A percentile compares a stretch with the other conserved stretches of the same genome.
Conservation (phyloP, 35 echinoderm and acorn worm species). For the Chiridota heheva region DNA sequence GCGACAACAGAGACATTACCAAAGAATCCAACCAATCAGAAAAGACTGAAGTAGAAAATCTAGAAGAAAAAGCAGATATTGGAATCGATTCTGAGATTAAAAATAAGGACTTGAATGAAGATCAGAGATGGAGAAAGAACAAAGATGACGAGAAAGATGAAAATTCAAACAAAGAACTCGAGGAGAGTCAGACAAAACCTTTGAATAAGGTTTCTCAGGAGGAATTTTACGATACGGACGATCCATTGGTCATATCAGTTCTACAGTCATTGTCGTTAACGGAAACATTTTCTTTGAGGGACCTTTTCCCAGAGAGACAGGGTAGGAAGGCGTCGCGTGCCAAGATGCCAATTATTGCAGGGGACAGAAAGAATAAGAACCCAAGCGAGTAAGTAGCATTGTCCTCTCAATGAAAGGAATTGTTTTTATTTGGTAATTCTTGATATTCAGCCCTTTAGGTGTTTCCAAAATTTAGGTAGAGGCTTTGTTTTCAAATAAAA, state of each 20-base stretch:
- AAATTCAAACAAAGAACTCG: too few species aligned
- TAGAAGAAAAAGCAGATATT: too few species aligned
- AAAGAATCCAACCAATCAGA: too few species aligned
- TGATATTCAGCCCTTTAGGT: background rate
- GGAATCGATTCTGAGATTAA: too few species aligned
- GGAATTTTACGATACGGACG: slow-evolving; percentile 36
- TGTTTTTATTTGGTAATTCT: background rate
- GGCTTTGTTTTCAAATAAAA: too few species aligned
- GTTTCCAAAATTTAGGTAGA: background rate
- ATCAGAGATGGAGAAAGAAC: too few species aligned
- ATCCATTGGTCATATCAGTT: slow-evolving; percentile 63
- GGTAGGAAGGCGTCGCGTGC: background rate
- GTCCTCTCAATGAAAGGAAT: background rate
- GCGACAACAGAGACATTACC: too few species aligned
- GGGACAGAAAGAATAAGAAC: slow-evolving; percentile 36
- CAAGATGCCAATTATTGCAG: slow-evolving; percentile 63
- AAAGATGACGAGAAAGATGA: too few species aligned
- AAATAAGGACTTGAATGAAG: too few species aligned
- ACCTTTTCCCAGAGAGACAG: slow-evolving; percentile 48
- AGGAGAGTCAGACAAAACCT: background rate
- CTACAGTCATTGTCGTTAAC: slow-evolving; percentile 47
- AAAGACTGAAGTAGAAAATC: too few species aligned
- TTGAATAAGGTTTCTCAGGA: background rate
- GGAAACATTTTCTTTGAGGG: slow-evolving; percentile 31
- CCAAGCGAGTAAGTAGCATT: slow-evolving; percentile 29